Base-by-base conservation (phyloP, 53 echinoderm and acorn worm species). In the Echinarachnius parma region DNA sequence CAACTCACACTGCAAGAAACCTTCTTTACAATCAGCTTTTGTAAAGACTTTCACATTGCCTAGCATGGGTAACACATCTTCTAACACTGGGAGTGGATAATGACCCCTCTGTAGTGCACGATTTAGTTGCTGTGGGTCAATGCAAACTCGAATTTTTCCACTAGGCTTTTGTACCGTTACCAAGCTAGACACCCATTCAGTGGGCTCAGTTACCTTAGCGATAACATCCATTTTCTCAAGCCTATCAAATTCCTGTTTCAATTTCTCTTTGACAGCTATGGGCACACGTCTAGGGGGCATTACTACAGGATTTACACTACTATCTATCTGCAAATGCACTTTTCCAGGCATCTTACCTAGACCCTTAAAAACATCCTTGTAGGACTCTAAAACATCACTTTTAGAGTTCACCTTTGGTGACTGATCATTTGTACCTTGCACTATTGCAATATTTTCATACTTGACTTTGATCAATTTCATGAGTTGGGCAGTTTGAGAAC, bases 241-340 rank as follows among this genome's bases (percentile, higher is more conserved):
- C 48, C 86, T 49, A 0, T 80, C 46, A 9, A 77, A 49, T 37
- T 86, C 86, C 19, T 86, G 44, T 39, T 81, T 81, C 8, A 86
- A 53, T 37, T 86, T 77, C 9, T 58, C 53, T 48, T 86, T 86
- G 11, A 76, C 49, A 9, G 77, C 57, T 31, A 81, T 60, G 59
- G 86, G 86, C 11, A 81, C 77, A 33, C 77, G 44, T 26, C 57
- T 46, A 3, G 71, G 77, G 28, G 86, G 69, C 60, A 86, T 80
- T 1, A 81, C 24, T 1, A 81, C 78, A 18, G 81, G 86, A 16
- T 47, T 34, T 2, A 77, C 28, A 34, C 20, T 56, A 16, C 49
- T 15, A 32, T 86, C 53, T 4, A 47, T 65, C 29, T 81, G 59
- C 7, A 77, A 57, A 53, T 50, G 81, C 8, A 66, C 81, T 30